Percentiles rank a stretch among this genome's conserved stretches.
Evolutionary conservation across 92 coral and sea anemone genomes (phyloP).

Genomic region (Chrysogorgia sp.): DNA sequence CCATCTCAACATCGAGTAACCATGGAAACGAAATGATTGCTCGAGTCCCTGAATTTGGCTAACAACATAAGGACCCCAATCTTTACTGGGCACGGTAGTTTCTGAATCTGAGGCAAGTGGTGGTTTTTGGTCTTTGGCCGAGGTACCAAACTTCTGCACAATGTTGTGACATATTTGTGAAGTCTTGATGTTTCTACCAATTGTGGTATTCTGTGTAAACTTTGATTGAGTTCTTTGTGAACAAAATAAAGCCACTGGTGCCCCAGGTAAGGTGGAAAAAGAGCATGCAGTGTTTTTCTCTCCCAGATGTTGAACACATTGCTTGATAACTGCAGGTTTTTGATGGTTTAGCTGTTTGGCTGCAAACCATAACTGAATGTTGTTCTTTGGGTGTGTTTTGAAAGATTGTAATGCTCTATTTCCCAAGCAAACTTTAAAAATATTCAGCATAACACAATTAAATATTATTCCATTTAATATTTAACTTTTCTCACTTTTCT

Average conservation of each 20-base stretch:
- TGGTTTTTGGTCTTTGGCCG: not conserved
- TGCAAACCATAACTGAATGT: not conserved
- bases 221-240: not conserved
- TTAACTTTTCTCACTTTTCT: constrained; percentile 14
- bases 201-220: not conserved
- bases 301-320: not conserved
- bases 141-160: not conserved
- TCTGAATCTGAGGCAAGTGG: not conserved
- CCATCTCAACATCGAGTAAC: constrained; percentile 86
- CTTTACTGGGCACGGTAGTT: not conserved
- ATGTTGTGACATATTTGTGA: not conserved
- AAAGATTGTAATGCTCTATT: not conserved
- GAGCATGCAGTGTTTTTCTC: not conserved
- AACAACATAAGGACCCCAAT: constrained; percentile 40
- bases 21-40: constrained; percentile 81
- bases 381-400: not conserved
- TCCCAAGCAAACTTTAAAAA: constrained; percentile 13
- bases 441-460: not conserved
- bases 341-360: no score
- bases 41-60: constrained; percentile 79
- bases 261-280: not conserved
- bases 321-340: not conserved
- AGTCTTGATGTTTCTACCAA: not conserved
- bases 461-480: constrained; percentile 49
- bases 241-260: not conserved